Evolutionary conservation across 2,113 vertebrate species (phyloP).

Genomic region (Xiphias gladius): DNA sequence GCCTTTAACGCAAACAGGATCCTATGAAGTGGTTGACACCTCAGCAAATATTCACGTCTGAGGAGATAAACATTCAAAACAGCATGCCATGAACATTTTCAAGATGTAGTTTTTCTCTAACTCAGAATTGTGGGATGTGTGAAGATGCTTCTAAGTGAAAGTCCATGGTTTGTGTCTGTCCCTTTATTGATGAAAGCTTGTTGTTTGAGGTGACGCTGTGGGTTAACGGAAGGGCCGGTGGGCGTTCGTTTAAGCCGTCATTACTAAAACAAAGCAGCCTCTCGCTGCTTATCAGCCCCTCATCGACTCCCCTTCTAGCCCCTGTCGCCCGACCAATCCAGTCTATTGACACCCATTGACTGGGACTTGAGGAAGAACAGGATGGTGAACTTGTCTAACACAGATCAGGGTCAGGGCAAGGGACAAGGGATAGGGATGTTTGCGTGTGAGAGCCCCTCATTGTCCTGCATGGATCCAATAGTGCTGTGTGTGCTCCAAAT

Average conservation of each 20-base stretch:
- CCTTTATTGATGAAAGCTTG: constrained; percentile 68
- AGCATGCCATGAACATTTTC: not conserved
- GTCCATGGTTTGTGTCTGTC: constrained; percentile 41
- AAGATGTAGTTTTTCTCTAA: not conserved
- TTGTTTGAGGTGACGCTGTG: constrained; percentile 73
- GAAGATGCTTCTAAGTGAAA: not conserved
- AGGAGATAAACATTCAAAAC: not conserved
- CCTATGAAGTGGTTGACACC: constrained; percentile 13
- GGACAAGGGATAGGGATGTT: constrained; percentile 48
- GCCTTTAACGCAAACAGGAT: constrained; percentile 16
- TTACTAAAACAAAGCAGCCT: constrained; percentile 87
- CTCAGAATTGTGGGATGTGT: not conserved
- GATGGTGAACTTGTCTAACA: constrained; percentile 82
- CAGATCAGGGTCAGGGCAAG: constrained; percentile 80
- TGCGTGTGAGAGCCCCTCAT: constrained; percentile 53
- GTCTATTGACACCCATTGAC: constrained; percentile 84
- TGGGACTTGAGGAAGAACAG: constrained; percentile 77
- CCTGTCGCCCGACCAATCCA: constrained; percentile 76
- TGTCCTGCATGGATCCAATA: constrained; percentile 65
- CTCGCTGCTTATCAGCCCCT: constrained; percentile 78
- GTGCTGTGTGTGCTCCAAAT: constrained; percentile 67
- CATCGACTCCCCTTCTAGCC: constrained; percentile 81
- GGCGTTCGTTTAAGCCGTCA: constrained; percentile 82
- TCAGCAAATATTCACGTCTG: not conserved
- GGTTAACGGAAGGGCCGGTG: constrained; percentile 63